Evolutionary conservation across 2,113 vertebrate species (phyloP).

Genomic region (Hiodon tergisus): DNA sequence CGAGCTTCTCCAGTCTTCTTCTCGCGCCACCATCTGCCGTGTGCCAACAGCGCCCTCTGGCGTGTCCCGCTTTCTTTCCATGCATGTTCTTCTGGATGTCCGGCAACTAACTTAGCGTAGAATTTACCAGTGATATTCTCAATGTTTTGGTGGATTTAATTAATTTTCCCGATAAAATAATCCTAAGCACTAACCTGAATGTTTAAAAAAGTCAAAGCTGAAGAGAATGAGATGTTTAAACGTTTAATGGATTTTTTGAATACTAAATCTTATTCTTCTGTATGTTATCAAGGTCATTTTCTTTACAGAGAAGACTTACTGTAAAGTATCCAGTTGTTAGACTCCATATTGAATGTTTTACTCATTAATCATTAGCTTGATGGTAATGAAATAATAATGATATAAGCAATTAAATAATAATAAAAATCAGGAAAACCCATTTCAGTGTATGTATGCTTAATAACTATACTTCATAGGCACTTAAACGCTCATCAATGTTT

Average conservation of each 20-base stretch:
- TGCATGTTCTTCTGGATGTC: slow-evolving; percentile 73
- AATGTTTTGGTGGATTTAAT: slow-evolving; percentile 67
- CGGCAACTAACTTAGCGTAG: slow-evolving; percentile 62
- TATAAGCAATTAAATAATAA: too few relatives aligned
- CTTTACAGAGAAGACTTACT: too few relatives aligned
- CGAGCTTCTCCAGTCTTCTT: neutral
- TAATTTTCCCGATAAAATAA: slow-evolving; percentile 57
- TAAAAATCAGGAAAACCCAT: too few relatives aligned
- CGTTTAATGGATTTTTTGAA: slow-evolving; percentile 69
- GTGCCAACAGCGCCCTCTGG: slow-evolving; percentile 48
- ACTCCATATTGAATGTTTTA: too few relatives aligned
- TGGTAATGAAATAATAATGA: too few relatives aligned
- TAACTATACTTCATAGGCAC: too few relatives aligned
- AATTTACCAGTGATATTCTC: slow-evolving; percentile 67
- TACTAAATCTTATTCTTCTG: slow-evolving; percentile 60
- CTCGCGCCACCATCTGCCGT: slow-evolving; percentile 52
- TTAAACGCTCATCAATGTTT: too few relatives aligned
- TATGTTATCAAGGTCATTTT: slow-evolving; percentile 28
- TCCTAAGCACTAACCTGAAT: slow-evolving; percentile 42
- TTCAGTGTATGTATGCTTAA: too few relatives aligned
- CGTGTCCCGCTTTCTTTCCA: slow-evolving; percentile 45
- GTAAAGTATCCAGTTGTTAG: too few relatives aligned
- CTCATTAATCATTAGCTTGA: too few relatives aligned
- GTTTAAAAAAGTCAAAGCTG: slow-evolving; percentile 36
- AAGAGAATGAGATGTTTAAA: slow-evolving; percentile 54